Percentiles rank a stretch among this genome's conserved stretches.
phyloP scores from a whole-genome alignment of 2,888 invertebrate species.

The Sarcophaga subvicina region DNA sequence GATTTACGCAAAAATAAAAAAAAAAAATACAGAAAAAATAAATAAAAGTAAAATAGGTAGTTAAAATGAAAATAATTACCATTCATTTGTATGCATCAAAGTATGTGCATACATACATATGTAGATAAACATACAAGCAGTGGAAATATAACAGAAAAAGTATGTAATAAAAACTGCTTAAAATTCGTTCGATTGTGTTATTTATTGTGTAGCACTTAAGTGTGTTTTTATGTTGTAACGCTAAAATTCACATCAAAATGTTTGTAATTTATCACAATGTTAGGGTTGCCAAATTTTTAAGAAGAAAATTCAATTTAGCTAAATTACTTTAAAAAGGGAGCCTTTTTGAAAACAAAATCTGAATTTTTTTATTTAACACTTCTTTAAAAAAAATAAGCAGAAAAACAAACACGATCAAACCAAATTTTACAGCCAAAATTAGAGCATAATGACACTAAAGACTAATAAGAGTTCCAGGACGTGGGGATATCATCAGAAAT shows the following conservation, averaged over 20 bases:
- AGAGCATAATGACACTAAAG: no score
- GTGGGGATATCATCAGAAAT: no score
- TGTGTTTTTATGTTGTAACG: constrained; percentile 52
- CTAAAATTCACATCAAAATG: constrained; percentile 61
- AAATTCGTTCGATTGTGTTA: constrained; percentile 6
- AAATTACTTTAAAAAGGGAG: background rate
- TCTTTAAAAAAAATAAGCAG: no score
- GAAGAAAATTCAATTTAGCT: background rate
- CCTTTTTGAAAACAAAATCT: no score
- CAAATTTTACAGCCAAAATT: no score
- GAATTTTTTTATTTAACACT: no score
- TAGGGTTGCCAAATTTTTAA: background rate
- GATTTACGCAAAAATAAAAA: constrained; percentile 3
- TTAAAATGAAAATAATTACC: constrained; percentile 32
- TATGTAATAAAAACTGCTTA: background rate
- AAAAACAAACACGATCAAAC: no score
- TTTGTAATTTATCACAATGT: constrained; percentile 39
- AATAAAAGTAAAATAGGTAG: background rate
- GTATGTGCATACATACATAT: background rate
- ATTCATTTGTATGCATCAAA: background rate
- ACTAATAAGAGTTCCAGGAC: no score
- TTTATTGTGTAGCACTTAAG: background rate
- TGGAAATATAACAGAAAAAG: background rate
- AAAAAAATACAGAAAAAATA: background rate
- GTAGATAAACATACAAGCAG: no score